Base-by-base conservation (phyloP, 2,888 invertebrate genomes). In the Marasmarcha lunaedactyla region DNA sequence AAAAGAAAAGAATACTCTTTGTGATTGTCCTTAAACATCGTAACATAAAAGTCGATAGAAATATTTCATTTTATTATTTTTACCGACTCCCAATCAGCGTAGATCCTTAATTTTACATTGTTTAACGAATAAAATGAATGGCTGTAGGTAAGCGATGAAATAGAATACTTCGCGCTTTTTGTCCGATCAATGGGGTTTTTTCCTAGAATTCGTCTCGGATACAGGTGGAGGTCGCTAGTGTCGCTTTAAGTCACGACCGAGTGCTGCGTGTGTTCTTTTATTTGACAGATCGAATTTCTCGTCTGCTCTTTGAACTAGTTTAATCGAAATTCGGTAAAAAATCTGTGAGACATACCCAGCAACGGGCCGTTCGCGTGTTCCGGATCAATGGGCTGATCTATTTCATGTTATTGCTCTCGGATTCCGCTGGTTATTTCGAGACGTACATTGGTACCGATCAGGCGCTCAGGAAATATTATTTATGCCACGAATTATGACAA, bases 241-340 rank as follows among this genome's bases (percentile, higher is more conserved):
- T n/a, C 30, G 9, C 57, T 20, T 20, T 20, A 7, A 20, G 20
- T 53, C 64, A 61, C 30, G 30, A 30, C 30, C 11, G 30, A n/a
- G 6, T n/a, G n/a, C 3, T 39, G 42, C 44, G 20, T 20, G 20
- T 20, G 20, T 20, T 12, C 13, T 34, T 34, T 34, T 34, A 14
- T 34, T 34, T 34, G 34, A 34, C 34, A 12, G 34, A 34, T 34
- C 12, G 34, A 13, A 34, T 14, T 34, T 67, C n/a, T n/a, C 65
- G 65, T 64, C 60, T 71, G 73, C 71, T 77, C 74, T 74, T 72
- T 76, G 73, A 76, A 76, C 72, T 73, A 68, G 66, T 71, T 71
- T 64, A 58, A 69, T 68, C 63, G 68, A 69, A 64, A 56, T 55
- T 49, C 49, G 46, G 61, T 65, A 69, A 71, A 72, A 71, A 71